A percentile compares a stretch with the other conserved stretches of the same genome.
Conservation (phyloP, 2,797 vertebrate species). For the Heterohyrax brucei region DNA sequence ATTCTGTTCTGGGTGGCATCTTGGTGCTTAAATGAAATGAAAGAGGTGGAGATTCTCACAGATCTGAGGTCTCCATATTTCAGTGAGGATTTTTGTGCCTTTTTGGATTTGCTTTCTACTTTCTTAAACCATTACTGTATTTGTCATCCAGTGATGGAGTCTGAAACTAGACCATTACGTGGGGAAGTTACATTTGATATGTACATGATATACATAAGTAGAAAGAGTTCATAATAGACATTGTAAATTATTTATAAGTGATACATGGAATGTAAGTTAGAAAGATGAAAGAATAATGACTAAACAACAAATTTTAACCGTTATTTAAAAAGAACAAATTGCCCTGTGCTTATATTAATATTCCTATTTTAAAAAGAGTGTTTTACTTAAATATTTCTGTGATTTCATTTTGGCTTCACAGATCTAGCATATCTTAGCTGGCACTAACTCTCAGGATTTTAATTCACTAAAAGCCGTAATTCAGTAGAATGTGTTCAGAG, state of each 20-base stretch:
- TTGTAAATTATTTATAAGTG: neutral
- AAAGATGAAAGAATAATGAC: neutral
- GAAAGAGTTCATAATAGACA: neutral
- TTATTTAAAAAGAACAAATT: neutral
- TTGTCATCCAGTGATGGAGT: slow-evolving; percentile 81
- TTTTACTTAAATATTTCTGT: neutral
- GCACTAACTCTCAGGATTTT: neutral
- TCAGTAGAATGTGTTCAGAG: neutral
- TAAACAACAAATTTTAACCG: neutral
- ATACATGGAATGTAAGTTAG: neutral
- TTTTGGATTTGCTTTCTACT: neutral
- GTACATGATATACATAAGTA: neutral
- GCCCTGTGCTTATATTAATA: neutral
- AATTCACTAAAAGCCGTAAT: slow-evolving; percentile 2
- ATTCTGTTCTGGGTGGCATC: neutral
- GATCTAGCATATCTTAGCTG: neutral
- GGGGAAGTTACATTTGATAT: neutral
- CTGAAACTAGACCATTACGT: slow-evolving; percentile 67
- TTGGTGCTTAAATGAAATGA: neutral
- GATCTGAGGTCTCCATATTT: neutral
- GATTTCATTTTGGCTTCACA: slow-evolving; percentile 24
- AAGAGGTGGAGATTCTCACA: neutral
- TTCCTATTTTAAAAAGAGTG: neutral
- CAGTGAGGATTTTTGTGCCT: neutral
- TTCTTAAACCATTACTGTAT: slow-evolving; percentile 36